Percentiles rank a stretch among this genome's conserved stretches.
These are phyloP conservation scores for Colossoma macropomum DNA, from an alignment of 2,113 vertebrate genomes.

Conservation along the genomic window DNA sequence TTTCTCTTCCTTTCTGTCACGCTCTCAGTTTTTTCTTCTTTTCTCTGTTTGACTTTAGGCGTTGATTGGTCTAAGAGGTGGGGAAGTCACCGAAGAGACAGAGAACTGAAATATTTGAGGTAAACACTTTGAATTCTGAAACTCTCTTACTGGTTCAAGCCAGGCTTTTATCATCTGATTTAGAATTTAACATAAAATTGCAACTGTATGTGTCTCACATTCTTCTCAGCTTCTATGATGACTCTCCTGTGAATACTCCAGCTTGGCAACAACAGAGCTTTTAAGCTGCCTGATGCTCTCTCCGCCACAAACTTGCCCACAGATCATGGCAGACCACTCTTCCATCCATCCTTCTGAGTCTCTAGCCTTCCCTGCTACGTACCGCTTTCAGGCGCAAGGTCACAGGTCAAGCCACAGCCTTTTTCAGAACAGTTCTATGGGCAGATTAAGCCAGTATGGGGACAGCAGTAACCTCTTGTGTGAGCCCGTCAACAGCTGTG, in stretches of 20 bases:
- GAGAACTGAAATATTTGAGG: neutral
- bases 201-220: too few species aligned
- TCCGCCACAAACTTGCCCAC: neutral
- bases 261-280: conserved; percentile 28
- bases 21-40: conserved; percentile 56
- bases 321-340: conserved; percentile 57
- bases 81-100: conserved; percentile 22
- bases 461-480: conserved; percentile 36
- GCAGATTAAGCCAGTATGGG: conserved; percentile 38
- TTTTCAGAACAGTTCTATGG: conserved; percentile 33
- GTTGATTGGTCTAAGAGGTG: conserved; percentile 57
- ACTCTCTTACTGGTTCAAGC: neutral
- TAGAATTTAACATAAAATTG: neutral
- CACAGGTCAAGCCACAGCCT: conserved; percentile 47
- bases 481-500: conserved; percentile 29
- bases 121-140: neutral
- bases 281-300: neutral
- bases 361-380: conserved; percentile 49
- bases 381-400: conserved; percentile 38
- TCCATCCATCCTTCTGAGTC: conserved; percentile 34
- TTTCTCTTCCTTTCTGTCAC: conserved; percentile 33
- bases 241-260: conserved; percentile 18
- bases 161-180: neutral
- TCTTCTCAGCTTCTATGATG: conserved; percentile 43
- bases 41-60: conserved; percentile 16